Conservation (phyloP, 2,888 invertebrate genomes). For the Cerceris ruficornis region DNA sequence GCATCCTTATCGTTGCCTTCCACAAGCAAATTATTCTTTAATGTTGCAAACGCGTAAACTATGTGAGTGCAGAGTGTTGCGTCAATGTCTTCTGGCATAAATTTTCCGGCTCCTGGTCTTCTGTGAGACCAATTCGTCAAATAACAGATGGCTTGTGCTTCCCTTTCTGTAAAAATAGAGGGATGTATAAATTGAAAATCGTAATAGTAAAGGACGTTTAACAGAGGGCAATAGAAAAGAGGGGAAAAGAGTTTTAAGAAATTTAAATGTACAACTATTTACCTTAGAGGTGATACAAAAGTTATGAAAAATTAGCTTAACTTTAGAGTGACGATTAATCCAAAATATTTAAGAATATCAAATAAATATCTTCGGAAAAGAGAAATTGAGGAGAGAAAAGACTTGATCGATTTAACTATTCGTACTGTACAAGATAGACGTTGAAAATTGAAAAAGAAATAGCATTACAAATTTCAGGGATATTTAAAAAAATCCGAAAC, state of each 20-base stretch:
- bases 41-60: conserved; percentile 96
- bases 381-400: not conserved
- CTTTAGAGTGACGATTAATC: not conserved
- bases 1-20: conserved; percentile 92
- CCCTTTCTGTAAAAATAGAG: conserved; percentile 86
- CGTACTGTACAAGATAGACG: too few relatives aligned
- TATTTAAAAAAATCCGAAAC: too few relatives aligned
- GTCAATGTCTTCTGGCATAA: conserved; percentile 94
- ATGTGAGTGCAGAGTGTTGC: conserved; percentile 95
- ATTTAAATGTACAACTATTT: too few relatives aligned
- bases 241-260: too few relatives aligned
- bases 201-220: not conserved
- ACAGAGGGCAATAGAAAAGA: not conserved
- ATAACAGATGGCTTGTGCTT: conserved; percentile 96
- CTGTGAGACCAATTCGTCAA: conserved; percentile 98
- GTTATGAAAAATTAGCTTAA: not conserved
- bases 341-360: too few relatives aligned
- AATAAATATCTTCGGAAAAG: not conserved
- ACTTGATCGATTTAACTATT: too few relatives aligned
- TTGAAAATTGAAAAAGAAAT: too few relatives aligned
- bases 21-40: conserved; percentile 92
- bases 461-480: too few relatives aligned
- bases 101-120: conserved; percentile 93
- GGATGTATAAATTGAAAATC: not conserved
- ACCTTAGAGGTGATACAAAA: not conserved